These are phyloP conservation scores for Thamnaconus septentrionalis DNA, from an alignment of 2,113 vertebrate genomes.

Conservation along the genomic window DNA sequence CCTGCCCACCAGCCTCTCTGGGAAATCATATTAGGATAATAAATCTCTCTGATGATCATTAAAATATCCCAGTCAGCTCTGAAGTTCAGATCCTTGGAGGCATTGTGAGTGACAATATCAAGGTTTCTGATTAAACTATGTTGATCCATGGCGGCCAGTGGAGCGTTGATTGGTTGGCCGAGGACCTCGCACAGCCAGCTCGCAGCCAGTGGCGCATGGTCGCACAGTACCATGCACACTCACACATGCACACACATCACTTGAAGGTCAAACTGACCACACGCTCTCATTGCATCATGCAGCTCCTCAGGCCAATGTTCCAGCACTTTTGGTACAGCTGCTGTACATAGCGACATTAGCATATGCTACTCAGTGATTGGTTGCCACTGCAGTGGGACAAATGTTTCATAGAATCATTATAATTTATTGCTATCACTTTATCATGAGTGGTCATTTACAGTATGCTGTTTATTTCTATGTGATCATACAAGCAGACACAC, in stretches of 20 bases:
- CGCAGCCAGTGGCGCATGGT: not conserved
- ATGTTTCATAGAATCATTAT: too few relatives aligned
- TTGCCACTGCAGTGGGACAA: not conserved
- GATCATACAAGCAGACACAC: too few relatives aligned
- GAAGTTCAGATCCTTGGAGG: slow-evolving; percentile 62
- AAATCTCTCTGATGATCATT: too few relatives aligned
- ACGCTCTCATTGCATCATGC: slow-evolving; percentile 1
- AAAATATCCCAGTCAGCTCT: slow-evolving; percentile 58
- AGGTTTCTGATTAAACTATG: slow-evolving; percentile 63
- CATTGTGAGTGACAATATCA: slow-evolving; percentile 56
- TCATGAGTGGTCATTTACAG: too few relatives aligned
- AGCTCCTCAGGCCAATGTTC: slow-evolving; percentile 39
- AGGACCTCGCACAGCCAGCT: not conserved
- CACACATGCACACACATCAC: not conserved
- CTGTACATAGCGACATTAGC: slow-evolving; percentile 2
- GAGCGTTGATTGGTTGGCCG: not conserved
- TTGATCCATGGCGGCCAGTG: slow-evolving; percentile 25
- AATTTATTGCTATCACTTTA: too few relatives aligned
- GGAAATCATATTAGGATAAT: too few relatives aligned
- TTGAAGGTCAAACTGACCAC: slow-evolving; percentile 42
- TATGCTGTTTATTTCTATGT: too few relatives aligned
- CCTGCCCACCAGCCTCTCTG: too few relatives aligned
- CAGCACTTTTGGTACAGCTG: slow-evolving; percentile 20
- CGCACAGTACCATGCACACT: not conserved
- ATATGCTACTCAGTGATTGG: slow-evolving; percentile 11